Conservation (phyloP, 64 coral and sea anemone species). For the Stylophora pistillata region DNA sequence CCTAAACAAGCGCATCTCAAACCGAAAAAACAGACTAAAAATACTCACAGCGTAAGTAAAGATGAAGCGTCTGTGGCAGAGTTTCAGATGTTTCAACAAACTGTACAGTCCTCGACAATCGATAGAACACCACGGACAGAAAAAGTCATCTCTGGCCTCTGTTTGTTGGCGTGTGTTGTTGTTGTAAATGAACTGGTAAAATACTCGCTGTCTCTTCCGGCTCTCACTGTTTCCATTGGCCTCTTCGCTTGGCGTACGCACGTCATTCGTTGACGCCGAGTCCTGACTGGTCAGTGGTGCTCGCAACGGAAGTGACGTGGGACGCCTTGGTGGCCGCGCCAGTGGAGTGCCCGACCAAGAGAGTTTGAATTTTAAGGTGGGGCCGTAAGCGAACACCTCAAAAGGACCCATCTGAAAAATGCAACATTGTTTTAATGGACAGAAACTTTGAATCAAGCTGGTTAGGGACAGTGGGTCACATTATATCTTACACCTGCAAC, state of each 20-base stretch:
- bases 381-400: conserved; percentile 96
- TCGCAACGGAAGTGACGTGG: conserved; percentile 54
- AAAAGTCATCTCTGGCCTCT: conserved; percentile 88
- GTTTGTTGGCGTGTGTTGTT: conserved; percentile 96
- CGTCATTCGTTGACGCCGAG: conserved; percentile 18
- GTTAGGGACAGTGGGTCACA: too few relatives aligned
- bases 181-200: conserved; percentile 99
- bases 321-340: conserved; percentile 45
- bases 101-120: conserved; percentile 90
- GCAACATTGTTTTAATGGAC: not conserved
- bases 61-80: conserved; percentile 87
- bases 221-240: conserved; percentile 49
- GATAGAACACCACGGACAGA: conserved; percentile 95
- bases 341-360: conserved; percentile 84
- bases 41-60: conserved; percentile 97
- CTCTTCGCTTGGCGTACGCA: conserved; percentile 25
- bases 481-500: too few relatives aligned
- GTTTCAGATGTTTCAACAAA: conserved; percentile 93
- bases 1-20: too few relatives aligned
- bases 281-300: conserved; percentile 30
- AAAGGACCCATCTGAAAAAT: conserved; percentile 90
- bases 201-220: conserved; percentile 84
- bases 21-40: not conserved
- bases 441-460: too few relatives aligned
- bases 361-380: conserved; percentile 91